A percentile compares a stretch with the other conserved stretches of the same genome.
These are phyloP conservation scores for Malurus cyaneus DNA, from an alignment of 2,113 vertebrate genomes.

Conservation along the genomic window DNA sequence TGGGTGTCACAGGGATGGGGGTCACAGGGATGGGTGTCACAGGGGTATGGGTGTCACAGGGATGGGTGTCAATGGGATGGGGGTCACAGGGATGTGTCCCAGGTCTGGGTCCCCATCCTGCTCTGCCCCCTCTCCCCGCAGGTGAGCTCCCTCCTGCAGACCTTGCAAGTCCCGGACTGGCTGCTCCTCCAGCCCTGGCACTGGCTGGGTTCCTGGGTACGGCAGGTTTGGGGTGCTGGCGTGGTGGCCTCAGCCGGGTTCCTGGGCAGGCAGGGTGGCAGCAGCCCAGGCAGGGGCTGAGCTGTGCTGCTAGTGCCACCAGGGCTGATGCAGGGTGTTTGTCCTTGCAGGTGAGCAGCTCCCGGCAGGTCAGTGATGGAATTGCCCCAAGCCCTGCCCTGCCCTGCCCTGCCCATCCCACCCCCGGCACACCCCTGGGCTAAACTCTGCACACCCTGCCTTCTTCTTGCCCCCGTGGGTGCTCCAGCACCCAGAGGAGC, in stretches of 20 bases:
- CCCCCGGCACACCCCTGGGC: background rate
- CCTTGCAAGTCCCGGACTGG: background rate
- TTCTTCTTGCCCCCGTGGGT: background rate
- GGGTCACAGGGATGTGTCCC: background rate
- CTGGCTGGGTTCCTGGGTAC: constrained; percentile 33
- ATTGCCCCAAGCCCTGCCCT: background rate
- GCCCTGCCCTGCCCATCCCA: accelerated
- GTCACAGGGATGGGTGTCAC: too few relatives aligned
- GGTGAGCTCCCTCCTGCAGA: background rate
- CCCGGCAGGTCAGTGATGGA: background rate
- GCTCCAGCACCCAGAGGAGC: background rate
- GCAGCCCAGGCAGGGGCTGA: background rate
- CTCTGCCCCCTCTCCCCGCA: background rate
- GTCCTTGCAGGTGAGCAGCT: constrained; percentile 19
- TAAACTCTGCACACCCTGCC: background rate
- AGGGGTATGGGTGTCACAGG: background rate
- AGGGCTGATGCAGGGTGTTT: background rate
- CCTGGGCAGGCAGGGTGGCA: background rate
- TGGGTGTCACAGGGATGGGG: background rate
- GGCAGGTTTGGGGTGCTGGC: background rate
- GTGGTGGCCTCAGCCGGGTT: accelerated
- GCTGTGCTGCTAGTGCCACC: background rate
- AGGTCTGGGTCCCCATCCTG: accelerated
- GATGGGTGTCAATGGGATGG: background rate
- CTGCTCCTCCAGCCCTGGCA: background rate